Base-by-base conservation (phyloP, 2,888 invertebrate species). In the Drosophila neoperkinsi region DNA sequence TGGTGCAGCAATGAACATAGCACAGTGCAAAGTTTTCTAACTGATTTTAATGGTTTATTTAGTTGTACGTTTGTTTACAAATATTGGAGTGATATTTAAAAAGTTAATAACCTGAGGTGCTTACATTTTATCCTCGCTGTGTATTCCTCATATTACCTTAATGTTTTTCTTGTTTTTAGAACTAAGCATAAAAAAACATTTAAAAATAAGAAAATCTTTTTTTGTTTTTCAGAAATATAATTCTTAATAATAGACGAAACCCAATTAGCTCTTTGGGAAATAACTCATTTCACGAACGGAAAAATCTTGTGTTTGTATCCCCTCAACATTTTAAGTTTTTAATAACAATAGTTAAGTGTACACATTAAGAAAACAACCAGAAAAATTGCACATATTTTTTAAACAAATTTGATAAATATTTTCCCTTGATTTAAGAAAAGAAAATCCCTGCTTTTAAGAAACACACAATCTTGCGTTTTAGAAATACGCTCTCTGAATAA, bases 341-440 rank as follows among this genome's bases (percentile, higher is more conserved):
- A 21, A 43, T 43, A 43, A 0, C 3, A 21, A 1, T 43, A 13
- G 1, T 1, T 21, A 43, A 6, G 3, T 43, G 21, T 13, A 21
- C 3, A 6, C 13, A 13, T 1, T 21, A 21, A 13, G 7, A 46
- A 21, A 21, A 4, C 1, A 21, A 21, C 6, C 6, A 21, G 21
- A 13, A 46, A 46, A 46, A 46, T 7, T 7, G 4, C 4, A 21
- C 1, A 43, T 7, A 13, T 1, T 21, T 13, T 46, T 1, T 7
- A 7, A 21, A 46, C 4, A 13, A 7, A 0, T 13, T 3, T 25
- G 1, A 16, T 1, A 21, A n/a, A 2, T 0, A n/a, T 5, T 41
- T 41, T 2, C 0, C 5, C 5, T n/a, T n/a, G 10, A 41, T n/a
- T 41, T n/a, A 10, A 10, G 10, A 41, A 10, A 21, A 13, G 13